These are phyloP conservation scores for Aphaenogaster rudis DNA, from an alignment of 1,140 invertebrate genomes.

Conservation along the genomic window DNA sequence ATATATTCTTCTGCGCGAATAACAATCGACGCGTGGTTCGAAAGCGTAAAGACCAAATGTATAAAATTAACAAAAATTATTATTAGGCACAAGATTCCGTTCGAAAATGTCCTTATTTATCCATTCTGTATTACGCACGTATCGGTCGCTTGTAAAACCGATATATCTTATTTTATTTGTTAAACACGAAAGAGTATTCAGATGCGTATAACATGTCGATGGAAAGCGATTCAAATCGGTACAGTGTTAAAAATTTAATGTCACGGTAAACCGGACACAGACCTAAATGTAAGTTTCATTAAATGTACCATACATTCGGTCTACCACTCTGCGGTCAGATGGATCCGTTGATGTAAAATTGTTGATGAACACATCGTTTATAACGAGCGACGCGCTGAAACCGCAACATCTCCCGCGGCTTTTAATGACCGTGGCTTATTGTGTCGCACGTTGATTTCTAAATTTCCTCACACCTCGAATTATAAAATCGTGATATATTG, in stretches of 20 bases:
- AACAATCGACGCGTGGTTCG: neutral
- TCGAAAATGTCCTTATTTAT: neutral
- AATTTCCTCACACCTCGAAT: conserved; percentile 12
- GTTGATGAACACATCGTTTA: conserved; percentile 35
- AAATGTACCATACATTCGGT: neutral
- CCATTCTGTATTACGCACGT: neutral
- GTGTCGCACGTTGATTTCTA: conserved; percentile 17
- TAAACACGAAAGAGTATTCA: neutral
- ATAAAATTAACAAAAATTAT: neutral
- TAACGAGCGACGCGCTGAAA: conserved; percentile 26
- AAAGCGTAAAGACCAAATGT: neutral
- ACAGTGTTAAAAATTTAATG: conserved; percentile 29
- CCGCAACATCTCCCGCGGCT: conserved; percentile 50
- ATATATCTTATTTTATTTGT: neutral
- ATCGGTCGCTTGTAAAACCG: neutral
- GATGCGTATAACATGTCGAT: neutral
- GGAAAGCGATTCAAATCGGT: conserved; percentile 45
- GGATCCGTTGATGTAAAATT: neutral
- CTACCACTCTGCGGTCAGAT: conserved; percentile 25
- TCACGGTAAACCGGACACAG: neutral
- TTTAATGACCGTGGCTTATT: conserved; percentile 45
- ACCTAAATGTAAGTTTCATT: neutral
- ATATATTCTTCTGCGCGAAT: neutral
- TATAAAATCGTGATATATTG: conserved; percentile 13
- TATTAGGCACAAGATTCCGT: neutral